phyloP scores from a whole-genome alignment of 2,888 invertebrate genomes.

The Limnephilus auricula region DNA sequence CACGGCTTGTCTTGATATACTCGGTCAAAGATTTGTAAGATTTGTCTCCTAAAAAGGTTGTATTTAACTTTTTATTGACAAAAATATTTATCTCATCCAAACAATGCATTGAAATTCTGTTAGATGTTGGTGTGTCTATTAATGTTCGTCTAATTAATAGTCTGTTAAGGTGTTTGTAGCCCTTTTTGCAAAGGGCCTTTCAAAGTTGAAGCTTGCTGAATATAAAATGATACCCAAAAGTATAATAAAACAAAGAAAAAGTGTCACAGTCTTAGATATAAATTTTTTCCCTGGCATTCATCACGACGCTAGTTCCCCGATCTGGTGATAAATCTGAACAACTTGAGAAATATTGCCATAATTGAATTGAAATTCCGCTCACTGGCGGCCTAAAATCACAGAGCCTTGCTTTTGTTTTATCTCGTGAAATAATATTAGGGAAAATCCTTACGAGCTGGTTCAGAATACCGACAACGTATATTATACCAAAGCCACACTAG shows the following conservation, averaged over 20 bases:
- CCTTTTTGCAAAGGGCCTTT: not conserved
- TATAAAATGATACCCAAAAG: slow-evolving; percentile 55
- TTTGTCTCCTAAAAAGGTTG: no score
- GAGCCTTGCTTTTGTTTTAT: not conserved
- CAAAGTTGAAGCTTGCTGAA: slow-evolving; percentile 38
- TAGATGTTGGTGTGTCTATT: no score
- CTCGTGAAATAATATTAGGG: not conserved
- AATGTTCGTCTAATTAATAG: no score
- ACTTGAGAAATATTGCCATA: slow-evolving; percentile 65
- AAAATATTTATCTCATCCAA: no score
- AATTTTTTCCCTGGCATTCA: slow-evolving; percentile 55
- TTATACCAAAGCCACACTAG: not conserved
- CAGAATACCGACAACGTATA: not conserved
- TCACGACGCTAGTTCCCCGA: slow-evolving; percentile 12
- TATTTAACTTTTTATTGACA: no score
- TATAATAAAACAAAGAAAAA: slow-evolving; percentile 58
- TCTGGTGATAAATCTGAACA: slow-evolving; percentile 58
- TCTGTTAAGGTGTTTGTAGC: no score
- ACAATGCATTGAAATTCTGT: not conserved
- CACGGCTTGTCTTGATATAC: no score
- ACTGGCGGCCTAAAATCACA: slow-evolving; percentile 18
- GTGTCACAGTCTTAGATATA: slow-evolving; percentile 57
- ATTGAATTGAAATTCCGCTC: slow-evolving; percentile 63
- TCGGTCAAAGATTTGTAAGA: no score
- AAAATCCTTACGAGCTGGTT: not conserved